Percentiles rank a stretch among this genome's conserved stretches.
These are phyloP conservation scores for Drosophila chauvacae DNA, from an alignment of 1,140 invertebrate genomes.

Conservation along the genomic window DNA sequence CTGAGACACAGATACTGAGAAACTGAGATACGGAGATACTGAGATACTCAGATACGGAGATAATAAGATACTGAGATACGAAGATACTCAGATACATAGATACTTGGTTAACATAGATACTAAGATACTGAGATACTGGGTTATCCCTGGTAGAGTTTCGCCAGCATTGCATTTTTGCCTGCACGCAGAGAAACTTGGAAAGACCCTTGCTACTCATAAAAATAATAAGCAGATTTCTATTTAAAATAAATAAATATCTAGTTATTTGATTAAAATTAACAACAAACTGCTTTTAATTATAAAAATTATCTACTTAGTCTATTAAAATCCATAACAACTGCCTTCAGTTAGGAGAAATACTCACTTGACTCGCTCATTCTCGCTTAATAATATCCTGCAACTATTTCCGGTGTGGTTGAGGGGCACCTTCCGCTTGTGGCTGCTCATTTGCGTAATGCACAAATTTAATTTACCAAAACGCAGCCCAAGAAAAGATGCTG, in stretches of 20 bases:
- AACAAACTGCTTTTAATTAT: too few species aligned
- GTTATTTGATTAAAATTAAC: too few species aligned
- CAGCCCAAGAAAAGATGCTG: slow-evolving; percentile 36
- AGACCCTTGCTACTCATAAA: too few species aligned
- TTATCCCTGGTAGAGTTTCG: not conserved
- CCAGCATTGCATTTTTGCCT: not conserved
- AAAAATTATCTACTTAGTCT: too few species aligned
- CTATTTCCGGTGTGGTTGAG: slow-evolving; percentile 1
- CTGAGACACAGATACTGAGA: not conserved
- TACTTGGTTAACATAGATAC: not conserved
- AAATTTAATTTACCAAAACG: slow-evolving; percentile 84
- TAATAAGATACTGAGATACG: not conserved
- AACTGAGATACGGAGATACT: not conserved
- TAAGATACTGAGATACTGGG: too few species aligned
- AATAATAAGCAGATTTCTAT: too few species aligned
- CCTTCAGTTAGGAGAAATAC: too few species aligned
- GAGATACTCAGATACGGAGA: not conserved
- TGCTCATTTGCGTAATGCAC: slow-evolving; percentile 83
- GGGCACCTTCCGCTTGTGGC: slow-evolving; percentile 34
- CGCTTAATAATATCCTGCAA: not conserved
- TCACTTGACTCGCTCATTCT: too few species aligned
- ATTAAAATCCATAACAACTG: too few species aligned
- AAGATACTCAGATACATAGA: too few species aligned
- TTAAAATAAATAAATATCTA: too few species aligned
- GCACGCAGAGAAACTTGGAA: not conserved